Base-by-base conservation (phyloP, 2,888 invertebrate genomes). In the Ophion slaviceki region DNA sequence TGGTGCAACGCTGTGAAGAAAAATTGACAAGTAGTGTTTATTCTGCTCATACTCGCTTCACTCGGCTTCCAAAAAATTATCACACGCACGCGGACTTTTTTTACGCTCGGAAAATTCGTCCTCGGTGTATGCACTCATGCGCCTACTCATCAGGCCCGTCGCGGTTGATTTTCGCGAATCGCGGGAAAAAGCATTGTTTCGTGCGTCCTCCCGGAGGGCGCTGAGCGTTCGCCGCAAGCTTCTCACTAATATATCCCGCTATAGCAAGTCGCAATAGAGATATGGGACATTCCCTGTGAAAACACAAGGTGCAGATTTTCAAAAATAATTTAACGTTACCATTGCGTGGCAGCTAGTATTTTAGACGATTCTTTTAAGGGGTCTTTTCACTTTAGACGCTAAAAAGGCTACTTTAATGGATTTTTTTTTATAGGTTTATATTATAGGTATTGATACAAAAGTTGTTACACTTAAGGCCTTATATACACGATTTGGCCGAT, bases 121-220 rank as follows among this genome's bases (percentile, higher is more conserved):
- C 80, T 80, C 71, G 80, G 71, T 85, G 47, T 71, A 68, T 80
- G 24, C 74, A 64, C 77, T 80, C 80, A 76, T 53, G 64, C 57
- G 71, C 76, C 75, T 86, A 72, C 85, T 87, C 85, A 85, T 87
- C 83, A 80, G 78, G 67, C 84, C 24, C 87, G 85, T 87, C 85
- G 81, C 68, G 79, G 36, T 62, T 68, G 78, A 82, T 81, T 80
- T 84, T 82, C 72, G 24, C 76, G 82, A 85, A 83, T 86, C 78
- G 36, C 82, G 70, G 62, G 61, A 78, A 82, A 68, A 62, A 45
- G 75, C 85, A 86, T 88, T 87, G 88, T 88, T 87, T 87, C 83
- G 57, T 62, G 17, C 64, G 88, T 83, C 87, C 80, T 59, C 80
- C 59, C 45, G 2, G 20, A 77, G 36, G 61, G n/a, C 64, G 71